Evolutionary conservation across 2,113 vertebrate genomes (phyloP).

Genomic region (Marmota flaviventris): DNA sequence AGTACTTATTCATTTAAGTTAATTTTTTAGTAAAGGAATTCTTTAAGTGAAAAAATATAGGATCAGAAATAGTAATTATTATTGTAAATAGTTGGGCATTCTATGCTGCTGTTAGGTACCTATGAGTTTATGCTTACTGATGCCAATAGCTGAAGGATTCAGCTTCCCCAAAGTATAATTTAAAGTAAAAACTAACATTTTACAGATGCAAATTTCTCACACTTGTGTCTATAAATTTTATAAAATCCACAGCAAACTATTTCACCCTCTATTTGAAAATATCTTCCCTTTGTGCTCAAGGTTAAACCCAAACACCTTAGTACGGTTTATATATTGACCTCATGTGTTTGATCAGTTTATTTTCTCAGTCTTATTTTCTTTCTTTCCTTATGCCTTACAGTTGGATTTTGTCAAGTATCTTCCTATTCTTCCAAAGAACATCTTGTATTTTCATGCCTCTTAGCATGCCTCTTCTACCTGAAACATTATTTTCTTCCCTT

Average conservation of each 20-base stretch:
- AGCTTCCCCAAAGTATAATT: not conserved
- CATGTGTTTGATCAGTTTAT: not conserved
- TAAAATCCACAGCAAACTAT: slow-evolving; percentile 16
- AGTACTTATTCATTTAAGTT: not conserved
- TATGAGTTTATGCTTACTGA: slow-evolving; percentile 7
- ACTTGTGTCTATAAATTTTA: slow-evolving; percentile 18
- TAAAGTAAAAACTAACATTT: slow-evolving; percentile 42
- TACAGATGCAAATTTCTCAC: not conserved
- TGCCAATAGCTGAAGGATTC: not conserved
- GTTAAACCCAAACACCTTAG: not conserved
- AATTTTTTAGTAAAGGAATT: slow-evolving; percentile 51
- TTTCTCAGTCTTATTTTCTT: not conserved
- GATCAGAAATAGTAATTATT: slow-evolving; percentile 22
- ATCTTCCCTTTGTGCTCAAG: slow-evolving; percentile 10
- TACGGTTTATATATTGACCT: not conserved
- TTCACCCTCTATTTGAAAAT: not conserved
- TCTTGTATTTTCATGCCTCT: not conserved
- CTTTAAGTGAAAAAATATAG: slow-evolving; percentile 31
- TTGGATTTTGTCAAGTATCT: not conserved
- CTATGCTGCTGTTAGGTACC: not conserved
- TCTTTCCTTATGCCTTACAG: not conserved
- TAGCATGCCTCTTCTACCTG: not conserved
- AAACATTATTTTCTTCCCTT: slow-evolving; percentile 15
- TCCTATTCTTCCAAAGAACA: not conserved
- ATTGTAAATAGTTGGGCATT: not conserved